phyloP scores from a whole-genome alignment of 2,113 vertebrate species.

The Capreolus pygargus region DNA sequence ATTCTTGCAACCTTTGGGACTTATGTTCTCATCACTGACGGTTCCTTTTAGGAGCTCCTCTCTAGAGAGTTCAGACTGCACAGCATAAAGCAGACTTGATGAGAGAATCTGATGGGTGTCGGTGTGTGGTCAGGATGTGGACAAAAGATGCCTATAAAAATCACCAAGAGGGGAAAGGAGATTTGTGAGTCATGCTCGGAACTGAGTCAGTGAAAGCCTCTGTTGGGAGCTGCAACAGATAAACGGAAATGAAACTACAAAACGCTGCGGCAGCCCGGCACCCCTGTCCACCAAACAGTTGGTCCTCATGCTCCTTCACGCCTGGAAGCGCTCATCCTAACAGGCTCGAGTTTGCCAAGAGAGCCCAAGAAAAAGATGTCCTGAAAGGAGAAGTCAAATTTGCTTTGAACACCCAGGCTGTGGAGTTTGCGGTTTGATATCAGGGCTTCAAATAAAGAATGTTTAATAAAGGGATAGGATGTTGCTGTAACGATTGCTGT shows the following conservation, averaged over 20 bases:
- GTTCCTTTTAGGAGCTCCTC: not conserved
- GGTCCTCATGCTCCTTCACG: not conserved
- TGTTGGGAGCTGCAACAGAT: not conserved
- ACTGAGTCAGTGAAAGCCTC: not conserved
- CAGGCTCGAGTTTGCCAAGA: not conserved
- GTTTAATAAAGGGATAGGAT: not conserved
- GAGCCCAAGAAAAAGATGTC: not conserved
- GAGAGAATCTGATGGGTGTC: not conserved
- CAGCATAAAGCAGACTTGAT: not conserved
- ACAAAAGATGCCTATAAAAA: slow-evolving; percentile 29
- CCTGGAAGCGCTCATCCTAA: not conserved
- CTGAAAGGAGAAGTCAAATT: not conserved
- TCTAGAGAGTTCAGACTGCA: not conserved
- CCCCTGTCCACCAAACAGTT: too few species aligned
- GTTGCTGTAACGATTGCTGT: not conserved
- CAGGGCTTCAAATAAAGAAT: not conserved
- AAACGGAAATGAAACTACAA: not conserved
- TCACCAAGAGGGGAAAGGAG: not conserved
- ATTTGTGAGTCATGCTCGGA: slow-evolving; percentile 29
- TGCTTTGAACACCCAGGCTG: not conserved
- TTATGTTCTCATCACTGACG: not conserved
- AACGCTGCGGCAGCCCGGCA: accelerated
- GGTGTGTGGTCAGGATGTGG: slow-evolving; percentile 26
- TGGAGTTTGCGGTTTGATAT: not conserved
- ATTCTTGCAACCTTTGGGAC: not conserved